phyloP scores from a whole-genome alignment of 2,113 vertebrate genomes.

The Odocoileus virginianus region DNA sequence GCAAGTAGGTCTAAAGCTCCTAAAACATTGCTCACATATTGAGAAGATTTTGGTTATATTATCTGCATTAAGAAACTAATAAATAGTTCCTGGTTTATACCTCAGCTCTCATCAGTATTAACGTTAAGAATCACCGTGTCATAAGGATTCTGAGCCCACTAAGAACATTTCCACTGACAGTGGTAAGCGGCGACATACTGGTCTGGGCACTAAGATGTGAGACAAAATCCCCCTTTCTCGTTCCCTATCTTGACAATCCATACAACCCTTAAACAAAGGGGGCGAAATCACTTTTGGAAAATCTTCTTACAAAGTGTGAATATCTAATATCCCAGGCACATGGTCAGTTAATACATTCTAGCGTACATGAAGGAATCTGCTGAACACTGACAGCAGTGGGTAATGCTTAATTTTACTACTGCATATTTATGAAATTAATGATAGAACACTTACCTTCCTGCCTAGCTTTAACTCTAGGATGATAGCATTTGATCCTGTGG shows the following conservation, averaged over 20 bases:
- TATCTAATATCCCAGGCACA: conserved; percentile 45
- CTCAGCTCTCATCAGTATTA: not conserved
- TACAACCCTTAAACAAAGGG: conserved; percentile 53
- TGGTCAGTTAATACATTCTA: conserved; percentile 51
- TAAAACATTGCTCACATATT: not conserved
- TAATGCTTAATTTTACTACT: conserved; percentile 77
- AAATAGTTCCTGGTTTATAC: not conserved
- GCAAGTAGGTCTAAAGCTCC: not conserved
- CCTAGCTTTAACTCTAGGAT: conserved; percentile 74
- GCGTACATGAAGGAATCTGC: conserved; percentile 53
- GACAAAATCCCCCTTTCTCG: conserved; percentile 28
- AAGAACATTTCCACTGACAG: not conserved
- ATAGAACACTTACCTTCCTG: conserved; percentile 73
- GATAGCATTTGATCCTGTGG: conserved; percentile 77
- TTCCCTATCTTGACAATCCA: conserved; percentile 55
- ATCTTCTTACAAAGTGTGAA: conserved; percentile 58
- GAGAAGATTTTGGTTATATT: not conserved
- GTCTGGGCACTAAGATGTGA: not conserved
- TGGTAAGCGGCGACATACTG: not conserved
- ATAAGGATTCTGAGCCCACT: not conserved
- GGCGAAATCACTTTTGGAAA: conserved; percentile 63
- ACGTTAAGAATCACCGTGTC: not conserved
- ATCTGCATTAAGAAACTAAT: not conserved
- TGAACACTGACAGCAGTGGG: conserved; percentile 60
- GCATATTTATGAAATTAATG: conserved; percentile 81